Conservation (phyloP, 1,140 invertebrate genomes). For the Streblospio benedicti region DNA sequence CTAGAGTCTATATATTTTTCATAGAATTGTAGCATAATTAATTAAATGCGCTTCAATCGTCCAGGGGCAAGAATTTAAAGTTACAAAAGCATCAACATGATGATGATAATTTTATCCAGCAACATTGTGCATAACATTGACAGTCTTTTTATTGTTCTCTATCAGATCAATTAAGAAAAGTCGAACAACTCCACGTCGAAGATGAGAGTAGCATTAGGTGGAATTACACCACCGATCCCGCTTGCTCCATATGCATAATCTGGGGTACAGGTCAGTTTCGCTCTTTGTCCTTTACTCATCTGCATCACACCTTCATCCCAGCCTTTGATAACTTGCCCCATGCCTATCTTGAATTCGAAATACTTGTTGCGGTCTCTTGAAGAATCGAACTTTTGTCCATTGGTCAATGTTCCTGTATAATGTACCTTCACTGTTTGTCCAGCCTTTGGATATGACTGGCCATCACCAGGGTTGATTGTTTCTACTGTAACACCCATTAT, state of each 20-base stretch:
- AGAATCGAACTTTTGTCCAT: conserved; percentile 90
- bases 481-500: too few species aligned
- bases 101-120: too few species aligned
- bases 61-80: too few species aligned
- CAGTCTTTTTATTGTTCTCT: too few species aligned
- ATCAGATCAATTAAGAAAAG: too few species aligned
- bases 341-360: conserved; percentile 73
- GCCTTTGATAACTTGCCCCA: conserved; percentile 77
- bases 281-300: conserved; percentile 86
- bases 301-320: conserved; percentile 90
- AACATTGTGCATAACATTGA: too few species aligned
- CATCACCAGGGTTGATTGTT: too few species aligned
- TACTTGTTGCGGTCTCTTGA: conserved; percentile 70
- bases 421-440: conserved; percentile 75
- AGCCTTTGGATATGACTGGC: conserved; percentile 23
- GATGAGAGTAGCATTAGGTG: conserved; percentile 76
- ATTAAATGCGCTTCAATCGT: too few species aligned
- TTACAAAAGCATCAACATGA: too few species aligned
- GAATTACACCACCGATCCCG: conserved; percentile 81
- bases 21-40: too few species aligned
- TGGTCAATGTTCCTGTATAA: conserved; percentile 80
- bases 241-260: conserved; percentile 83
- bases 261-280: conserved; percentile 72
- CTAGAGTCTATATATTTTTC: too few species aligned
- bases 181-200: conserved; percentile 65